phyloP scores from a whole-genome alignment of 2,888 invertebrate species.

The Drosophila emarginata region DNA sequence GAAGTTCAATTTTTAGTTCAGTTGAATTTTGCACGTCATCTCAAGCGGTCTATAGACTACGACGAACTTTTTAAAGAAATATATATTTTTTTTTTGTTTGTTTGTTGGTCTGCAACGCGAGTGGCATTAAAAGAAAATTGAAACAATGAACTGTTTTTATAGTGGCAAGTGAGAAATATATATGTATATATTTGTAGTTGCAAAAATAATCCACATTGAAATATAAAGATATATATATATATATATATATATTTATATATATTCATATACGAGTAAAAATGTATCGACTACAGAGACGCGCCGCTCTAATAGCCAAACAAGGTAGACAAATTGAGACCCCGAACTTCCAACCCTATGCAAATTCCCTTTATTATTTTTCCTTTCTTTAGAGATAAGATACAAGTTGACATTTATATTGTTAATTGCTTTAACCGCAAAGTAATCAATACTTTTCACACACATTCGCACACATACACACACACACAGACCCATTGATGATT shows the following conservation, averaged over 20 bases:
- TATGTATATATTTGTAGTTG: background rate
- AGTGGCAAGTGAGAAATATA: constrained; percentile 28
- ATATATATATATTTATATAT: background rate
- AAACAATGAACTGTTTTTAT: constrained; percentile 64
- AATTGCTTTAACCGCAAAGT: constrained; percentile 10
- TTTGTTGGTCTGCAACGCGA: constrained; percentile 30
- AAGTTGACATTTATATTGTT: background rate
- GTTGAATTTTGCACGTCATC: constrained; percentile 79
- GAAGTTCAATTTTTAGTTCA: constrained; percentile 76
- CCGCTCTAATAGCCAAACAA: constrained; percentile 81
- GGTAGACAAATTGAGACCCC: constrained; percentile 61
- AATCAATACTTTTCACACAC: constrained; percentile 30
- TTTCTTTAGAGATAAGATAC: constrained; percentile 5
- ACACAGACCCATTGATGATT: background rate
- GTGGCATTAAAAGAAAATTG: constrained; percentile 21
- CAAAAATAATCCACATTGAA: background rate
- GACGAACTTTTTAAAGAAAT: constrained; percentile 18
- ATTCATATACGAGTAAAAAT: constrained; percentile 49
- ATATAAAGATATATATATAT: background rate
- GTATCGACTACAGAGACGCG: constrained; percentile 80
- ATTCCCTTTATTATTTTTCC: too few relatives aligned
- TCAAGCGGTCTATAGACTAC: constrained; percentile 61
- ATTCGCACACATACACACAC: background rate
- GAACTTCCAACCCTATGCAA: too few relatives aligned
- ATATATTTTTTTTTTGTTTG: constrained; percentile 23